Evolutionary conservation across 1,140 invertebrate genomes (phyloP), one percentile per base, ranked within the genome.

Genomic region (Drosophila pachea): DNA sequence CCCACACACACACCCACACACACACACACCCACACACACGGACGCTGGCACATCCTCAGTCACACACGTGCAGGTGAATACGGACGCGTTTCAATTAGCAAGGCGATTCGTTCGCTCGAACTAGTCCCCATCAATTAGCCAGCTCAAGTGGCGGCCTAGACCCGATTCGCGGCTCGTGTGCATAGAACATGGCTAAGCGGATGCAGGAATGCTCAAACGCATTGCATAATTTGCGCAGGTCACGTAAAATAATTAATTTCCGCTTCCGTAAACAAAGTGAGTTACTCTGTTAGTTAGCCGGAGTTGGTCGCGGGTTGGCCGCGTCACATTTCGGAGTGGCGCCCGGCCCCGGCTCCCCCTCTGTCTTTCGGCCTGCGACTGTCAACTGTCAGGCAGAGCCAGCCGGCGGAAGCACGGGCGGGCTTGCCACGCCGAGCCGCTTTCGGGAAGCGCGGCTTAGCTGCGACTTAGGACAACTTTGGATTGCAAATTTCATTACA

Each of bases 191-290:
- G 40, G 65, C 47, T 35, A 47, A 40, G 36, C 1, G 36, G 42
- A 16, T 40, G 52, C 35, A 48, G 53, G 35, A 40, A 31, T 36
- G 42, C 22, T 11, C 49, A 49, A 59, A 72, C 76, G 55, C 76
- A 68, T 66, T 49, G 76, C 75, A 84, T 78, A 83, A 70, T 83
- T 78, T 83, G 79, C 47, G 73, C 59, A 70, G 56, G 49, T 60
- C 73, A 76, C 73, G 79, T 66, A 84, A 83, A 83, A 78, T 83
- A 83, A 83, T 83, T 82, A 84, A 84, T 83, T 83, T 83, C 52
- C 79, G 47, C 73, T 76, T 78, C 68, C 75, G 77, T 73, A 75
- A 73, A 71, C 75, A 83, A 78, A 78, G 58, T 67, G 49, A 66
- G 68, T 60, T 71, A 48, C 62, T 59, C 55, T 42, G 47, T 70